phyloP scores from a whole-genome alignment of 2,113 vertebrate species.

The Nematolebias whitei region DNA sequence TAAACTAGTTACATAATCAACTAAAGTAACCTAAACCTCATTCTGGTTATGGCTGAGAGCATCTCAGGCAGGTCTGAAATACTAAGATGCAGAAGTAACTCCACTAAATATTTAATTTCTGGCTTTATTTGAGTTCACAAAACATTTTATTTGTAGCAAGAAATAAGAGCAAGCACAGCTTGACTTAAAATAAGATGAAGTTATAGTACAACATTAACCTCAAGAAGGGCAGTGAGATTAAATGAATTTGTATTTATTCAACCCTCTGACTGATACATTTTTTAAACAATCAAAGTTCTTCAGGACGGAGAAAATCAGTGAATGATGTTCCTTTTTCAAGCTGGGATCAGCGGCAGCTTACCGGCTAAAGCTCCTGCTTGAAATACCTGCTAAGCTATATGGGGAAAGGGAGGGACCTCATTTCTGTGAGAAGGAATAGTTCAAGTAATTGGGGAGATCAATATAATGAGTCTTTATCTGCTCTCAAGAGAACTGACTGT shows the following conservation, averaged over 20 bases:
- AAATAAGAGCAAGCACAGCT: neutral
- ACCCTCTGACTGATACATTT: neutral
- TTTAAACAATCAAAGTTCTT: neutral
- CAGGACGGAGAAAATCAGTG: constrained; percentile 9
- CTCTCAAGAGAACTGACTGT: neutral
- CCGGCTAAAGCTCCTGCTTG: constrained; percentile 49
- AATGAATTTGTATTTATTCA: neutral
- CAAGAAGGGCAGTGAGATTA: neutral
- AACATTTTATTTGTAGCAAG: neutral
- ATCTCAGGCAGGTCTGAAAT: constrained; percentile 36
- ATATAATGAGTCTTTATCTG: constrained; percentile 28
- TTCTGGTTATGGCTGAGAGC: constrained; percentile 18
- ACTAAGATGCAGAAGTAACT: constrained; percentile 13
- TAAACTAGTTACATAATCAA: constrained; percentile 57
- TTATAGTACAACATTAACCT: neutral
- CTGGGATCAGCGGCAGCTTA: constrained; percentile 67
- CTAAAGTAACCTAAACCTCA: constrained; percentile 27
- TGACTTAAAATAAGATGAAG: neutral
- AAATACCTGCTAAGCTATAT: constrained; percentile 61
- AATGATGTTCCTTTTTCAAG: constrained; percentile 38
- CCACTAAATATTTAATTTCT: neutral
- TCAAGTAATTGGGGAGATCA: constrained; percentile 25
- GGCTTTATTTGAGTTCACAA: neutral
- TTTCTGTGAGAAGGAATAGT: constrained; percentile 18
- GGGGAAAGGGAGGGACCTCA: constrained; percentile 26